Evolutionary conservation across 2,113 vertebrate species (phyloP).

Genomic region (Pagrus major): DNA sequence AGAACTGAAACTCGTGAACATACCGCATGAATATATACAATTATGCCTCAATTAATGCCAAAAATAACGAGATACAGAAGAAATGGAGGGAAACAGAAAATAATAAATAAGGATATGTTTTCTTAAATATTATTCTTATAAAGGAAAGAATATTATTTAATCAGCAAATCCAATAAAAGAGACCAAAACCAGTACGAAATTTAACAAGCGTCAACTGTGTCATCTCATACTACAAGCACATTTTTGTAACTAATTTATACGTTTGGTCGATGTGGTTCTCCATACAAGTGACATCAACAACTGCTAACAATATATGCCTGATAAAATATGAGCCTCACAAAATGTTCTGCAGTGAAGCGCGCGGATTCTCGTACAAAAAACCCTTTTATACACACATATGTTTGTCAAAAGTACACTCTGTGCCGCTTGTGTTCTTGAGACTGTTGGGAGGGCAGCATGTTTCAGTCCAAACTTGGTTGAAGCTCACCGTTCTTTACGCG

Average conservation of each 20-base stretch:
- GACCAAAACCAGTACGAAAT: not conserved
- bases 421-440: slow-evolving; percentile 4
- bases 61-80: not conserved
- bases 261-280: slow-evolving; percentile 6
- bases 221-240: not conserved
- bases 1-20: not conserved
- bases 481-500: not conserved
- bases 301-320: not conserved
- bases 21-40: not conserved
- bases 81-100: not conserved
- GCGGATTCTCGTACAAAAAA: slow-evolving; percentile 23
- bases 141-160: not conserved
- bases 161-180: not conserved
- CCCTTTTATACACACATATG: not conserved
- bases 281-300: slow-evolving; percentile 21
- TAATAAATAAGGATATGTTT: not conserved
- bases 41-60: not conserved
- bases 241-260: not conserved
- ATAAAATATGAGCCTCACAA: slow-evolving; percentile 4
- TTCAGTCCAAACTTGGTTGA: slow-evolving; percentile 19
- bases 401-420: slow-evolving; percentile 1
- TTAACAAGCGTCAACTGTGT: not conserved
- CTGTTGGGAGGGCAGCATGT: not conserved
- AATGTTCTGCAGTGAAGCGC: slow-evolving; percentile 13
- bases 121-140: not conserved